Percentiles rank a stretch among this genome's conserved stretches.
These are phyloP conservation scores for Troglohyphantes excavatus DNA, from an alignment of 2,888 invertebrate species.

Conservation along the genomic window DNA sequence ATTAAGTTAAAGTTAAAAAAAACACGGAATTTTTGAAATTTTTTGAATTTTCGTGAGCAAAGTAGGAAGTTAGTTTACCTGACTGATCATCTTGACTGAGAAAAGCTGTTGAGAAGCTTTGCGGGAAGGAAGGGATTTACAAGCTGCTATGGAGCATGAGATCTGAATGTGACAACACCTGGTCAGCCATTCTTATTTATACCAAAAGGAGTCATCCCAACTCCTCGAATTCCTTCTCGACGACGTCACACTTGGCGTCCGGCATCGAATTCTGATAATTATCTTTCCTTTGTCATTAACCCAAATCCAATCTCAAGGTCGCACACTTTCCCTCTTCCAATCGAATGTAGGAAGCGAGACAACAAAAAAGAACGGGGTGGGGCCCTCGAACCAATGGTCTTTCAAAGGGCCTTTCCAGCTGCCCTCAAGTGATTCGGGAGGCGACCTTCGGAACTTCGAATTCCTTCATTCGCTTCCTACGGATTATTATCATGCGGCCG, in stretches of 20 bases:
- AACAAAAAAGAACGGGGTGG: slow-evolving; percentile 56
- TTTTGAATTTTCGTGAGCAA: too few species aligned
- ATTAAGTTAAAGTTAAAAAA: too few species aligned
- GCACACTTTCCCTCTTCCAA: slow-evolving; percentile 49
- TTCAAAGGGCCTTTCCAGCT: neutral
- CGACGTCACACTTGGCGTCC: slow-evolving; percentile 57
- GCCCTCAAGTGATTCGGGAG: neutral
- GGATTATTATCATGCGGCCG: slow-evolving; percentile 26
- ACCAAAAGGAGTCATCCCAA: slow-evolving; percentile 53
- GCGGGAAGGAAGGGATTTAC: slow-evolving; percentile 19
- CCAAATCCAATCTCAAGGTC: slow-evolving; percentile 65
- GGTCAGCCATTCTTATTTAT: slow-evolving; percentile 55
- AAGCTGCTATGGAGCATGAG: slow-evolving; percentile 39
- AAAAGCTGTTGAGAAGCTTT: too few species aligned
- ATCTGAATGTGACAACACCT: slow-evolving; percentile 43
- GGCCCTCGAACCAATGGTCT: slow-evolving; percentile 34
- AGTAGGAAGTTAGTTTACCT: slow-evolving; percentile 48
- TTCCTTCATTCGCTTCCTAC: slow-evolving; percentile 29
- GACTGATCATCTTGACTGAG: slow-evolving; percentile 48
- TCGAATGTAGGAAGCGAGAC: slow-evolving; percentile 26
- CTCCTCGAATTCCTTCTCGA: slow-evolving; percentile 36
- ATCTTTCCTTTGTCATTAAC: slow-evolving; percentile 76
- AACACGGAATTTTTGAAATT: too few species aligned
- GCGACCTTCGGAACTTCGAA: slow-evolving; percentile 38
- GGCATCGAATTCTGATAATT: slow-evolving; percentile 59